phyloP scores from a whole-genome alignment of 2,888 invertebrate genomes.

The Synergus laeviventris region DNA sequence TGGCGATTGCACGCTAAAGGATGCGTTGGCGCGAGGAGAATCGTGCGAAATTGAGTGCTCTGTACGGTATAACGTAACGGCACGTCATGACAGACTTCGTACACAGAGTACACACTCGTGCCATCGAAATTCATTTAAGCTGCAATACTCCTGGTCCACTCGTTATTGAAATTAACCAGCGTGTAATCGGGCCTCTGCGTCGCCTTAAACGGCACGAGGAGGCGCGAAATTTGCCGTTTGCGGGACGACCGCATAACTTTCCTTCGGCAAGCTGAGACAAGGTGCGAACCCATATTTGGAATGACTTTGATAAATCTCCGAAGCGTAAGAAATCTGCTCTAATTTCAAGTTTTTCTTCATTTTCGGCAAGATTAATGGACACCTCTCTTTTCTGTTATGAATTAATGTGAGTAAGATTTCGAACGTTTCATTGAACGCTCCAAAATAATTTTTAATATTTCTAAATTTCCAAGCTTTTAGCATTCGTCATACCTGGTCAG shows the following conservation, averaged over 20 bases:
- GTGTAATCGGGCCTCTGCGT: conserved; percentile 62
- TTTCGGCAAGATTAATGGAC: background rate
- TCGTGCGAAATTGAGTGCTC: conserved; percentile 50
- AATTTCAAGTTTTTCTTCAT: conserved; percentile 16
- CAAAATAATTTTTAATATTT: too few species aligned
- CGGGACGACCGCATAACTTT: conserved; percentile 60
- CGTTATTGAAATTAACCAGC: conserved; percentile 70
- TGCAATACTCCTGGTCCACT: conserved; percentile 28
- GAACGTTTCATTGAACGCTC: too few species aligned
- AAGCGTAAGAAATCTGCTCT: conserved; percentile 44
- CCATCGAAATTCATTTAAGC: conserved; percentile 58
- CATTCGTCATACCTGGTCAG: too few species aligned
- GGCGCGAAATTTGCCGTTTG: conserved; percentile 65
- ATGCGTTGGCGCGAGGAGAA: conserved; percentile 47
- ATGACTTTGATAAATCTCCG: conserved; percentile 66
- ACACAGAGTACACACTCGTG: conserved; percentile 34
- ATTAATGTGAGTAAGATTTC: too few species aligned
- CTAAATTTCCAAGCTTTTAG: too few species aligned
- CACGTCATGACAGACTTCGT: conserved; percentile 37
- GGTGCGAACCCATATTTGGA: conserved; percentile 69
- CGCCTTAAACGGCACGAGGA: conserved; percentile 66
- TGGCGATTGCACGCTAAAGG: conserved; percentile 33
- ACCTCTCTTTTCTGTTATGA: background rate
- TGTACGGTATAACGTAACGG: conserved; percentile 33
- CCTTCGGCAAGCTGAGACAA: conserved; percentile 54